Evolutionary conservation across 2,113 vertebrate species (phyloP).

Genomic region (Cololabis saira): DNA sequence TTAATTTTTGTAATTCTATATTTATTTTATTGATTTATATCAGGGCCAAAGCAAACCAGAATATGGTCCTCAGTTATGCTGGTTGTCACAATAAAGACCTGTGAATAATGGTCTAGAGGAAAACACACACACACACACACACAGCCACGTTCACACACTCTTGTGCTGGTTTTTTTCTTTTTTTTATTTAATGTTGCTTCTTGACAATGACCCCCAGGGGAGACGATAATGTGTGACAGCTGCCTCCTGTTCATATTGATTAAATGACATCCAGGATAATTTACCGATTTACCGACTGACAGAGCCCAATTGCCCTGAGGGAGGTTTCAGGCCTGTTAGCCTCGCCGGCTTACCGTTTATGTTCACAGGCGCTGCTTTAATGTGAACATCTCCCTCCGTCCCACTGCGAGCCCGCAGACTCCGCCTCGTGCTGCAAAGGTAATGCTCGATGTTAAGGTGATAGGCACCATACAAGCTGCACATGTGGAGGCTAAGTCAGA

Average conservation of each 20-base stretch:
- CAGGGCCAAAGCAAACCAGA: background rate
- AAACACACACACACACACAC: background rate
- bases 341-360: slow-evolving; percentile 25
- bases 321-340: slow-evolving; percentile 37
- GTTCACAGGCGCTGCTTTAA: slow-evolving; percentile 34
- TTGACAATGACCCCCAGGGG: slow-evolving; percentile 71
- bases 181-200: slow-evolving; percentile 35
- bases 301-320: slow-evolving; percentile 60
- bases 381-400: slow-evolving; percentile 39
- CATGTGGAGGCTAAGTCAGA: background rate
- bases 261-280: slow-evolving; percentile 89
- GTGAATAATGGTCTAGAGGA: slow-evolving; percentile 27
- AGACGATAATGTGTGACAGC: slow-evolving; percentile 87
- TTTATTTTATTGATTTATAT: too few relatives aligned
- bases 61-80: slow-evolving; percentile 3
- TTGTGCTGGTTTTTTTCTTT: background rate
- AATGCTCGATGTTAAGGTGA: background rate
- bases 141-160: slow-evolving; percentile 25
- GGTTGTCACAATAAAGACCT: slow-evolving; percentile 21
- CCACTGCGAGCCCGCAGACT: slow-evolving; percentile 32
- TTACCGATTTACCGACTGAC: slow-evolving; percentile 75
- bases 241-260: slow-evolving; percentile 88
- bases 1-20: too few relatives aligned
- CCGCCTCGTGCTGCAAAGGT: slow-evolving; percentile 18
- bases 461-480: background rate